A percentile compares a stretch with the other conserved stretches of the same genome.
Evolutionary conservation across 2,113 vertebrate genomes (phyloP).

Genomic region (Cochlearius cochlearius): DNA sequence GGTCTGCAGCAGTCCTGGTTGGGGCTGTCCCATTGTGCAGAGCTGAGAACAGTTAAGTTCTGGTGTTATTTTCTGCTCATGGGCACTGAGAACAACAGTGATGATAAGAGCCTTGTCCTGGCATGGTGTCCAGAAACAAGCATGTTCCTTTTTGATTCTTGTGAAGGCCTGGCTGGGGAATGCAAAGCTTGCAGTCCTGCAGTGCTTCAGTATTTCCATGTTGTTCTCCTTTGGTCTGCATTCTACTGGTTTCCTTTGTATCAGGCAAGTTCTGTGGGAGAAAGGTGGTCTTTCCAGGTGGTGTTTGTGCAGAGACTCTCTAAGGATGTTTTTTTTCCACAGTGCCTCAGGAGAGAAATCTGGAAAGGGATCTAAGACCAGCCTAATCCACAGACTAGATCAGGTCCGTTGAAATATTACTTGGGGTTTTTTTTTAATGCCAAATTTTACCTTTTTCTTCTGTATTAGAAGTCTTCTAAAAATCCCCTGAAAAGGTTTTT

Average conservation of each 20-base stretch:
- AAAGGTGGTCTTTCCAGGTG: neutral
- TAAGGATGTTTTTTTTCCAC: neutral
- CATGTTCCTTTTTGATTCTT: neutral
- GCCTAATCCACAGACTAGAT: neutral
- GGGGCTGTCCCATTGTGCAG: neutral
- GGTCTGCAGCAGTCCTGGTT: neutral
- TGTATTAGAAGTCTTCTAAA: neutral
- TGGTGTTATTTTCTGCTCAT: neutral
- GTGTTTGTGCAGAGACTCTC: neutral
- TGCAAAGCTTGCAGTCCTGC: neutral
- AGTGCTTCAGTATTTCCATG: neutral
- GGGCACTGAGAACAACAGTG: neutral
- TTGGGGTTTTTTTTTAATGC: neutral
- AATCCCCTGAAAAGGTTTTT: neutral
- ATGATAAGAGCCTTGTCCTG: neutral
- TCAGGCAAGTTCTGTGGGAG: neutral
- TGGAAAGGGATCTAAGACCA: neutral
- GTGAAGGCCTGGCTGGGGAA: neutral
- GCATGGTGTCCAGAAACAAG: neutral
- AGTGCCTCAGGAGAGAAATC: neutral
- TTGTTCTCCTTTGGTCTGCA: neutral
- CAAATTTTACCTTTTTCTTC: neutral
- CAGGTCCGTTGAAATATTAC: neutral
- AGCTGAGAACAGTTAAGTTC: neutral
- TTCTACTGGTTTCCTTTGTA: neutral